These are phyloP conservation scores for Catharus bicknelli DNA, from an alignment of 2,113 vertebrate genomes.

Conservation along the genomic window DNA sequence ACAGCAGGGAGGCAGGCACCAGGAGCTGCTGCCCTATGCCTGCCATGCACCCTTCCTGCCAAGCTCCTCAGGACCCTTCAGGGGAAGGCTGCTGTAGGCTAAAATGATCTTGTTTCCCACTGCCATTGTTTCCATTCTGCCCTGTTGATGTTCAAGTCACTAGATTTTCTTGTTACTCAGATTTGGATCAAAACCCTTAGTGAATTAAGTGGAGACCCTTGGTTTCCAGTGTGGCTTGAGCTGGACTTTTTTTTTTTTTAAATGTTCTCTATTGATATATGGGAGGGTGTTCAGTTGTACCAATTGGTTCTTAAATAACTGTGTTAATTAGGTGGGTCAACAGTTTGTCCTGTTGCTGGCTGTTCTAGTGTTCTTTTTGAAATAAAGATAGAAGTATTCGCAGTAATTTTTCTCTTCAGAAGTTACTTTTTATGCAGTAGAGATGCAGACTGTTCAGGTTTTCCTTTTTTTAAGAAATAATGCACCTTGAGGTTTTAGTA, in stretches of 20 bases:
- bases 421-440: neutral
- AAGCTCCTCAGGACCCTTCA: neutral
- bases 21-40: neutral
- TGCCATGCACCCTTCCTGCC: fast-evolving
- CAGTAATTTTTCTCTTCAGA: neutral
- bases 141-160: neutral
- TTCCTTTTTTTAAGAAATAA: neutral
- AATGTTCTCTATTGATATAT: neutral
- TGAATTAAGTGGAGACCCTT: neutral
- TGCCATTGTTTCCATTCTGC: neutral
- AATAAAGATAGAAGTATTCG: neutral
- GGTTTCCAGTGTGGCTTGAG: neutral
- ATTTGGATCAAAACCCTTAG: neutral
- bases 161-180: neutral
- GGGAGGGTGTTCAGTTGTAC: neutral
- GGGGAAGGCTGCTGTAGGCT: neutral
- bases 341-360: neutral
- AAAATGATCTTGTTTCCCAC: fast-evolving
- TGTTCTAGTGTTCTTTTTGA: neutral
- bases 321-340: neutral
- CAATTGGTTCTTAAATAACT: neutral
- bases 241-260: neutral
- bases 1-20: fast-evolving
- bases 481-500: neutral
- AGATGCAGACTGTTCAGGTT: neutral